Percentiles rank a stretch among this genome's conserved stretches.
phyloP scores from a whole-genome alignment of 2,797 vertebrate species.

The Syncerus caffer region DNA sequence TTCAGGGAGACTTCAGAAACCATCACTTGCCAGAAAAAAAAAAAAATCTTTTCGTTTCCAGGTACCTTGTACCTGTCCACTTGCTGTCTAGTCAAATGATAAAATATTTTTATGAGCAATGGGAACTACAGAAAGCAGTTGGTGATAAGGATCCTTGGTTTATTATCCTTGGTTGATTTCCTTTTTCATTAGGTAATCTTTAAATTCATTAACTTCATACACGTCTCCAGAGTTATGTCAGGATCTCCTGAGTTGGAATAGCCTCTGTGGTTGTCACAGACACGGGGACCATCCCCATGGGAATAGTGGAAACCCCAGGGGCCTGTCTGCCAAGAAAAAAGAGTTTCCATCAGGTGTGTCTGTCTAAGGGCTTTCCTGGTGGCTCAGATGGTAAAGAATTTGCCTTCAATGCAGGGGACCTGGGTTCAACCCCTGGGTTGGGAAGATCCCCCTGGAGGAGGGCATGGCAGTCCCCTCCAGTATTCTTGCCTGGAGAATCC shows the following conservation, averaged over 20 bases:
- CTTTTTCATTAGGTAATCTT: neutral
- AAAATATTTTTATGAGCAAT: neutral
- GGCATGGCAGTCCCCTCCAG: neutral
- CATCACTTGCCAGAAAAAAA: neutral
- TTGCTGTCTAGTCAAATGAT: neutral
- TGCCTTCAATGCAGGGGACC: neutral
- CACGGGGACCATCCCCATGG: accelerated
- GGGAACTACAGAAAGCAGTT: neutral
- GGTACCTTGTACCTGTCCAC: neutral
- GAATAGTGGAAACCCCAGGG: neutral
- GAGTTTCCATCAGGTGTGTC: neutral
- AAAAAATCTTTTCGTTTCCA: neutral
- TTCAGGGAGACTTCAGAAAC: neutral
- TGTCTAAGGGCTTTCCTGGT: neutral
- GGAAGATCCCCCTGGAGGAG: neutral
- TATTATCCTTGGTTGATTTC: neutral
- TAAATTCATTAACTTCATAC: neutral
- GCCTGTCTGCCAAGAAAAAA: neutral
- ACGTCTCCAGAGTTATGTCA: neutral
- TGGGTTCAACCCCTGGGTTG: neutral
- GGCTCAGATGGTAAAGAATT: neutral
- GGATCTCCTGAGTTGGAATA: neutral
- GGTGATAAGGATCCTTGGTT: neutral
- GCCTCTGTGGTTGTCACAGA: neutral
- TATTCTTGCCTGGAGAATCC: neutral